A percentile compares a stretch with the other conserved stretches of the same genome.
Conservation (phyloP, 2,888 invertebrate species). For the Leptinotarsa tumamoca region DNA sequence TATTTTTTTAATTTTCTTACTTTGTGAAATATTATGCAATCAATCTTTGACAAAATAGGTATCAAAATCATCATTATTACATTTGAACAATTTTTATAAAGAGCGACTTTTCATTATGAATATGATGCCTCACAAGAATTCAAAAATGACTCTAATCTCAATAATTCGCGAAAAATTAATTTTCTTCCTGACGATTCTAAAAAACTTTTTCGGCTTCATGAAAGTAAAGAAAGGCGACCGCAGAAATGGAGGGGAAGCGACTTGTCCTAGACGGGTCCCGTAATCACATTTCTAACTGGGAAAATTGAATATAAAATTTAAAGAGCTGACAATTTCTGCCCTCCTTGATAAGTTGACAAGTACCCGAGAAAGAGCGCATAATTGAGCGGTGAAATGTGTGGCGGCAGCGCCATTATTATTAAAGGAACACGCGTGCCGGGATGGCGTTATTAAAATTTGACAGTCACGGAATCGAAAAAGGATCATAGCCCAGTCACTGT, state of each 20-base stretch:
- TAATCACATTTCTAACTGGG: conserved; percentile 64
- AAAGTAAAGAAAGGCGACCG: not conserved
- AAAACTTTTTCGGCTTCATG: conserved; percentile 42
- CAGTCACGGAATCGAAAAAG: conserved; percentile 49
- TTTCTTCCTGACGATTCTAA: conserved; percentile 32
- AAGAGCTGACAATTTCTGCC: conserved; percentile 63
- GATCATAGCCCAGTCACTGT: not conserved
- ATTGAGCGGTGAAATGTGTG: conserved; percentile 62
- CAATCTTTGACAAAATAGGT: too few relatives aligned
- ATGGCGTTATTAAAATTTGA: conserved; percentile 62
- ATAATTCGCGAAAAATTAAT: conserved; percentile 40
- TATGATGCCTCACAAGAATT: not conserved
- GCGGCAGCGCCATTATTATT: conserved; percentile 53
- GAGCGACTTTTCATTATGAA: too few relatives aligned
- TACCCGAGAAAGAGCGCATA: conserved; percentile 59
- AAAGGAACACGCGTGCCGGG: conserved; percentile 55
- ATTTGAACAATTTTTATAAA: too few relatives aligned
- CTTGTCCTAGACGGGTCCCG: conserved; percentile 57
- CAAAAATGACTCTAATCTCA: not conserved
- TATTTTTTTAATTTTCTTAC: too few relatives aligned
- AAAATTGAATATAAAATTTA: conserved; percentile 67
- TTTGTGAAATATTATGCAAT: too few relatives aligned
- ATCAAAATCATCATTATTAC: too few relatives aligned
- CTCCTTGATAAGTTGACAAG: conserved; percentile 58
- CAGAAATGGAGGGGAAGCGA: conserved; percentile 49